Evolutionary conservation across 2,797 vertebrate species (phyloP).

Genomic region (Euphonia xanthogaster): DNA sequence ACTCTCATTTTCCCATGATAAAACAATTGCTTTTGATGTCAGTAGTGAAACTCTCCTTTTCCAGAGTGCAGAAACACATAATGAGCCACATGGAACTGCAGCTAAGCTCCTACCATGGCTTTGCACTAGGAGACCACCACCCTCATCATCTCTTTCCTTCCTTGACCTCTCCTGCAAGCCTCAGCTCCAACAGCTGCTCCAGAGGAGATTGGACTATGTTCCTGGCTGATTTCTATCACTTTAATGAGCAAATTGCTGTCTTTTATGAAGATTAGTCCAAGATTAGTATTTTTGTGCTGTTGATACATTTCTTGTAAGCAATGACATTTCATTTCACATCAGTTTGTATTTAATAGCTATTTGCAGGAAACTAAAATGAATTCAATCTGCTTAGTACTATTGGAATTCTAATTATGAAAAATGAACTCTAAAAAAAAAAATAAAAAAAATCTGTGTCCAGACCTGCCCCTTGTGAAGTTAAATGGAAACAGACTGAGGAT

Average conservation of each 20-base stretch:
- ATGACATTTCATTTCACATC: not conserved
- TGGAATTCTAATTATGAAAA: not conserved
- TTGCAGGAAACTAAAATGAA: constrained; percentile 25
- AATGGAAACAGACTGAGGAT: not conserved
- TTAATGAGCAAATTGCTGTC: not conserved
- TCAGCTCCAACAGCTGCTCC: not conserved
- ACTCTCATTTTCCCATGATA: not conserved
- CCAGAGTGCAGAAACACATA: not conserved
- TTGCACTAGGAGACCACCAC: not conserved
- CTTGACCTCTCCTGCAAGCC: not conserved
- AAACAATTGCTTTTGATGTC: not conserved
- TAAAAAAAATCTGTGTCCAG: not conserved
- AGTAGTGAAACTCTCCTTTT: not conserved
- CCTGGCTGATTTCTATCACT: not conserved
- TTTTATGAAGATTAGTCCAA: not conserved
- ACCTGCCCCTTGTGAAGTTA: not conserved
- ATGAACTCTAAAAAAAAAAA: not conserved
- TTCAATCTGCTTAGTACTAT: not conserved
- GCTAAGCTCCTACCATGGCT: not conserved
- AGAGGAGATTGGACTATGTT: not conserved
- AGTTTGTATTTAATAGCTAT: not conserved
- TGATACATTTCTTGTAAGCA: not conserved
- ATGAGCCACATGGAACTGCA: not conserved
- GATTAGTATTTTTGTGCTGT: not conserved
- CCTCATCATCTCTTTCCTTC: not conserved